Conservation (phyloP, 2,888 invertebrate species). For the Abrostola triplasia region DNA sequence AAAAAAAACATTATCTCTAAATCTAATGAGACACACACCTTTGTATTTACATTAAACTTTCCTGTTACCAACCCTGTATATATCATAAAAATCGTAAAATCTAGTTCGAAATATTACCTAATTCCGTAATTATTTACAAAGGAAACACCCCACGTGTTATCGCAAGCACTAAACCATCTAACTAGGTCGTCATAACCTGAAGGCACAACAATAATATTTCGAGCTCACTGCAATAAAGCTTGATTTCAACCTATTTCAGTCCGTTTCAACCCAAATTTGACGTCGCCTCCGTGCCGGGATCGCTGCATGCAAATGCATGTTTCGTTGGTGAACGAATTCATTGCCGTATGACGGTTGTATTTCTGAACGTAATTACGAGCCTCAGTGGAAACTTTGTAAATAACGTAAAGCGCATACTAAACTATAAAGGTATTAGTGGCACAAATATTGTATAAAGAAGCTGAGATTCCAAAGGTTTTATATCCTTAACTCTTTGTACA, state of each 20-base stretch:
- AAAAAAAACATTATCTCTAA: no score
- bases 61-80: no score
- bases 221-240: slow-evolving; percentile 26
- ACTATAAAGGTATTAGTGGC: slow-evolving; percentile 27
- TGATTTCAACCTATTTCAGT: slow-evolving; percentile 14
- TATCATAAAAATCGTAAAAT: no score
- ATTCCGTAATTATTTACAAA: background rate
- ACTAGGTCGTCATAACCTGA: slow-evolving; percentile 23
- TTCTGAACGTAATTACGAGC: slow-evolving; percentile 58
- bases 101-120: no score
- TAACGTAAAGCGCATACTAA: slow-evolving; percentile 53
- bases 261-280: slow-evolving; percentile 11
- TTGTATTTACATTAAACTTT: no score
- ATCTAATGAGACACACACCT: no score
- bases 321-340: slow-evolving; percentile 62
- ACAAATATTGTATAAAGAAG: slow-evolving; percentile 45
- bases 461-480: slow-evolving; percentile 6
- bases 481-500: background rate
- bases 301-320: slow-evolving; percentile 75
- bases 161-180: slow-evolving; percentile 26
- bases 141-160: background rate
- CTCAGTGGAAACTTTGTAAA: slow-evolving; percentile 47
- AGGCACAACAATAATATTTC: slow-evolving; percentile 19
- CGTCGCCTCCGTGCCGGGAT: slow-evolving; percentile 23
- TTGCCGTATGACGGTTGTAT: slow-evolving; percentile 56